Conservation (phyloP, 2,113 vertebrate species). For the Dasyprocta punctata region DNA sequence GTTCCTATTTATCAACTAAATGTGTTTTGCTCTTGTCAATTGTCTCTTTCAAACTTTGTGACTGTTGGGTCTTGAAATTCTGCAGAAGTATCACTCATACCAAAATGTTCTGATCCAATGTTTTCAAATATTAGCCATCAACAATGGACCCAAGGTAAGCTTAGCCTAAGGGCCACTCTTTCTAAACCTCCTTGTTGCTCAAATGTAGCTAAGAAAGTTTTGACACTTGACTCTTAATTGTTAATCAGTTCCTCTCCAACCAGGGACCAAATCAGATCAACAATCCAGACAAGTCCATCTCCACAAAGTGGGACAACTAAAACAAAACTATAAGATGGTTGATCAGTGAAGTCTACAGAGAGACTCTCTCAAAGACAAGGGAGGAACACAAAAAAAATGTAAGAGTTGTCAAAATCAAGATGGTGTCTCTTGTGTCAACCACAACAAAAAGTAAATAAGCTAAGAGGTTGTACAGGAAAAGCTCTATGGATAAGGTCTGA, state of each 20-base stretch:
- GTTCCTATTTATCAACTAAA: background rate
- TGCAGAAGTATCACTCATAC: background rate
- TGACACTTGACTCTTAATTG: background rate
- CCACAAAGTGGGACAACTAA: background rate
- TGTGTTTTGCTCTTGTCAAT: background rate
- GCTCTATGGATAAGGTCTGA: background rate
- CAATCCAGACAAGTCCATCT: background rate
- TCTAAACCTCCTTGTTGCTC: background rate
- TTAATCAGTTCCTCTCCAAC: background rate
- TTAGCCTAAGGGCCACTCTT: background rate
- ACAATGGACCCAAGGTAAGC: background rate
- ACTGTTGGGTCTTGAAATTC: background rate
- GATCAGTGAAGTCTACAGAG: background rate
- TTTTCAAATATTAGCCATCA: background rate
- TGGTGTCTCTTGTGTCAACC: background rate
- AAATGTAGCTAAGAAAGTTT: background rate
- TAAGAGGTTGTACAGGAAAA: background rate
- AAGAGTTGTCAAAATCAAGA: background rate
- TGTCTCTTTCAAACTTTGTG: background rate
- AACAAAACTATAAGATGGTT: background rate
- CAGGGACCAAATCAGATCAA: background rate
- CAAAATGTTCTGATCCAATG: background rate
- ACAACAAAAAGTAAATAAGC: background rate
- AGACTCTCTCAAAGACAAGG: background rate
- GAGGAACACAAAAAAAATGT: background rate